Conservation (phyloP, 2,797 vertebrate genomes). For the Syndactyla subalaris region DNA sequence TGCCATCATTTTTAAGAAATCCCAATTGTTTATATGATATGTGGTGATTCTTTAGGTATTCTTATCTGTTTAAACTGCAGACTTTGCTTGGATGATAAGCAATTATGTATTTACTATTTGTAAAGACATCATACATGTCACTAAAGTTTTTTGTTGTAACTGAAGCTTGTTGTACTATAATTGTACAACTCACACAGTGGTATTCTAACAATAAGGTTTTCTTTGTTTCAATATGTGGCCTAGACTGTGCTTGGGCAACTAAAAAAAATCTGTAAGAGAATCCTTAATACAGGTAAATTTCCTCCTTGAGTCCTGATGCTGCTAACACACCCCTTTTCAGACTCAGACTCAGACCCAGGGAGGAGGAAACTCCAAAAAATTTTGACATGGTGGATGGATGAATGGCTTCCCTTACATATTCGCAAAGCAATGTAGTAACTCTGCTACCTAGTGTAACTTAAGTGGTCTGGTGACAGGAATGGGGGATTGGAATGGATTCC, state of each 20-base stretch:
- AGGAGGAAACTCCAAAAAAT: not conserved
- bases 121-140: not conserved
- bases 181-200: not conserved
- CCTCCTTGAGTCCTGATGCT: not conserved
- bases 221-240: not conserved
- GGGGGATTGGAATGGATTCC: not conserved
- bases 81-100: not conserved
- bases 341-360: not conserved
- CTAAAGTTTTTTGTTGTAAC: not conserved
- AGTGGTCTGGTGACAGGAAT: not conserved
- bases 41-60: not conserved
- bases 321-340: not conserved
- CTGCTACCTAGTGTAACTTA: not conserved
- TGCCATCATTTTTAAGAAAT: not conserved
- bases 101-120: not conserved
- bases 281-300: not conserved
- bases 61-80: not conserved
- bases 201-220: not conserved
- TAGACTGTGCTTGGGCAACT: not conserved
- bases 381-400: not conserved
- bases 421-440: not conserved
- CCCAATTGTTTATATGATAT: not conserved
- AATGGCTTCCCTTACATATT: not conserved
- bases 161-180: not conserved
- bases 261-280: not conserved